Evolutionary conservation across 1,140 invertebrate species (phyloP).

Genomic region (Atta cephalotes): DNA sequence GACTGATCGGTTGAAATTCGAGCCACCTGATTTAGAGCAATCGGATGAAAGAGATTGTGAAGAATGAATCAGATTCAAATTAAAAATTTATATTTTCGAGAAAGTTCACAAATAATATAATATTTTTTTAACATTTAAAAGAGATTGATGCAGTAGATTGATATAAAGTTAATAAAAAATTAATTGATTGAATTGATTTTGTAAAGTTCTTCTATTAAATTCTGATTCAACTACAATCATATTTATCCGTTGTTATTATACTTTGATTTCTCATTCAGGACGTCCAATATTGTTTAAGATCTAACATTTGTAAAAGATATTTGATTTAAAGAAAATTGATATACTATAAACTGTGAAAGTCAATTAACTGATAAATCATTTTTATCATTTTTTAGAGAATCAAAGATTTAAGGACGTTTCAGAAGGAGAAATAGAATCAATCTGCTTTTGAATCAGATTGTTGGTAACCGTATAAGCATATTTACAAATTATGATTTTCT

Average conservation of each 20-base stretch:
- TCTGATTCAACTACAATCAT: conserved; percentile 25
- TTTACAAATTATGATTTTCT: conserved; percentile 49
- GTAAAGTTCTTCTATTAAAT: not conserved
- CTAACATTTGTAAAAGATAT: conserved; percentile 13
- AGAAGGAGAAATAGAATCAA: conserved; percentile 43
- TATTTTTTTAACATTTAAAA: not conserved
- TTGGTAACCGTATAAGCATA: conserved; percentile 52
- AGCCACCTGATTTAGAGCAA: conserved; percentile 24
- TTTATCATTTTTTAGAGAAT: conserved; percentile 22
- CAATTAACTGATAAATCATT: not conserved
- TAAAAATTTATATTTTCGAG: not conserved
- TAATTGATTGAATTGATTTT: not conserved
- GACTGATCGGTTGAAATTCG: conserved; percentile 34
- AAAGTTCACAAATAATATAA: not conserved
- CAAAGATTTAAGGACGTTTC: conserved; percentile 35
- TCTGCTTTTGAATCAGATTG: conserved; percentile 39
- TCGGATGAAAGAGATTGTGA: not conserved
- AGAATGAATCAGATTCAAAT: conserved; percentile 27
- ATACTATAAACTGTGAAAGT: not conserved
- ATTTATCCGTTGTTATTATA: conserved; percentile 24
- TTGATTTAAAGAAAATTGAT: conserved; percentile 19
- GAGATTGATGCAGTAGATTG: conserved; percentile 5
- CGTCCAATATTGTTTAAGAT: conserved; percentile 19
- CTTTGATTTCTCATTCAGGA: conserved; percentile 49
- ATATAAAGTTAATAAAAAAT: conserved; percentile 12